Base-by-base conservation (phyloP, 2,113 vertebrate genomes). In the Sminthopsis crassicaudata region DNA sequence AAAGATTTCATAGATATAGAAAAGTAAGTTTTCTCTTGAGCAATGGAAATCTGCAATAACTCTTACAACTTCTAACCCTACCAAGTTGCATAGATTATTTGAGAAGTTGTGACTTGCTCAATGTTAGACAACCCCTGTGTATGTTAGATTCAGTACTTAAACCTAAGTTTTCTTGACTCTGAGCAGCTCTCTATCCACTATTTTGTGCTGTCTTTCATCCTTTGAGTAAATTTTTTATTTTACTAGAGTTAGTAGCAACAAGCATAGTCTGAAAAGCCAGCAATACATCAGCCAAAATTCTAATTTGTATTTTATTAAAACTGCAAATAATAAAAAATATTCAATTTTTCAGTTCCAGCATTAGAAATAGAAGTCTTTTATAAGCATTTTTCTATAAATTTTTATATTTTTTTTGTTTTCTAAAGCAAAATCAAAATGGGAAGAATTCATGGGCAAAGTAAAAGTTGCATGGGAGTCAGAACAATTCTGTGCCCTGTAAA, bases 341-440 rank as follows among this genome's bases (percentile, higher is more conserved):
- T 53, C 30, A 50, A 8, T 90, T 95, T 96, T 95, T 46, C 60
- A 67, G 36, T 16, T 67, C 95, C 89, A 93, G 90, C 12, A 30
- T 93, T 93, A 27, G 94, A 90, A 95, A n/a, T 23, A 90, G n/a
- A 8, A 90, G 46, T 57, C 22, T 95, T 92, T 50, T 93, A 42
- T 48, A 0, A 60, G 50, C 46, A 91, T 94, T 95, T 76, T 96
- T 16, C 12, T 92, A 30, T 22, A n/a, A 26, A 90, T 27, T 90
- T 90, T 93, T 89, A 36, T 60, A 22, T 92, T 48, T 48, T 48
- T 92, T 92, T 26, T 94, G 89, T 92, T 24, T 53, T 53, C 55
- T 90, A 91, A 97, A 96, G 46, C 76, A 97, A 91, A 60, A 60
- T 46, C 53, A 93, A 90, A 95, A 88, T 92, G 96, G 25, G 60